These are phyloP conservation scores for Amazona vittata DNA, from an alignment of 2,113 vertebrate genomes.

Conservation along the genomic window DNA sequence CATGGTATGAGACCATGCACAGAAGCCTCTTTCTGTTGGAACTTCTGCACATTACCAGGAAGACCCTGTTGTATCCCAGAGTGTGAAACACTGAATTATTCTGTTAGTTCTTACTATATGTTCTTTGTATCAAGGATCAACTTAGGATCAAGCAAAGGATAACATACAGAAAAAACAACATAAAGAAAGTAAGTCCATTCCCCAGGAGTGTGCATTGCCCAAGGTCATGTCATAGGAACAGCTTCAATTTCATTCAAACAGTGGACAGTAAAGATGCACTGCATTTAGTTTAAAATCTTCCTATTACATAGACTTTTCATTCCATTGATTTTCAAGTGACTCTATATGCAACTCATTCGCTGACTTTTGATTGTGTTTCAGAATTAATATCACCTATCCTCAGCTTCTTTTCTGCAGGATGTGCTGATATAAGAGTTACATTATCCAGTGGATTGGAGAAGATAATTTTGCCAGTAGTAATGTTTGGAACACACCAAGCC, in stretches of 20 bases:
- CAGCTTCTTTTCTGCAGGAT: neutral
- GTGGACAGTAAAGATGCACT: neutral
- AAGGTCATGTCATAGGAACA: neutral
- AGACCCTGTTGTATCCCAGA: neutral
- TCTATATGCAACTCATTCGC: neutral
- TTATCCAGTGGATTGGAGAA: neutral
- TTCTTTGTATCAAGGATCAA: neutral
- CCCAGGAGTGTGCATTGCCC: neutral
- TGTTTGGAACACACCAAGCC: neutral
- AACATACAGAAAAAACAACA: neutral
- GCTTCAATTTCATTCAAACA: neutral
- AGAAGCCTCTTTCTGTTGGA: neutral
- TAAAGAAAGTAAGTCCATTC: neutral
- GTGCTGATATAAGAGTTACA: neutral
- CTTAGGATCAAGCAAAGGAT: neutral
- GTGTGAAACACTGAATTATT: constrained; percentile 14
- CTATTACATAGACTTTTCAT: neutral
- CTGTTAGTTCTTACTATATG: neutral
- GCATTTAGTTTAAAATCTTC: neutral
- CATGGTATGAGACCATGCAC: neutral
- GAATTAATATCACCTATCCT: neutral
- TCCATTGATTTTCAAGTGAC: neutral
- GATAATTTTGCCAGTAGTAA: neutral
- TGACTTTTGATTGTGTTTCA: neutral
- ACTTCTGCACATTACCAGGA: neutral